A percentile compares a stretch with the other conserved stretches of the same genome.
Conservation (phyloP, 1,140 invertebrate species). For the Drosophila serrata region DNA sequence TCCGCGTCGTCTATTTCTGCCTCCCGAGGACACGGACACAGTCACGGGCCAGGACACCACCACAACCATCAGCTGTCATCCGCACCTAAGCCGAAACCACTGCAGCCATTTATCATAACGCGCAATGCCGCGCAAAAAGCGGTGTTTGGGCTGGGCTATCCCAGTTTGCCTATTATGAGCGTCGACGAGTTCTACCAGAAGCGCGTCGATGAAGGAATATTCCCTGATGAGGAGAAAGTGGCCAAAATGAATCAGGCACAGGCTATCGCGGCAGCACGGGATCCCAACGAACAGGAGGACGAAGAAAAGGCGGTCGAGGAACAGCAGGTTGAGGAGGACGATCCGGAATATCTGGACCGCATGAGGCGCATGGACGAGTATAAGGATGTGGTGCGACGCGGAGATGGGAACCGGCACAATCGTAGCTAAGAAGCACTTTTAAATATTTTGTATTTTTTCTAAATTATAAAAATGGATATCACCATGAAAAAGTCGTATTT, state of each 20-base stretch:
- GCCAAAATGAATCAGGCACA: conserved; percentile 77
- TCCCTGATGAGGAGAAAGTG: conserved; percentile 82
- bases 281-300: conserved; percentile 87
- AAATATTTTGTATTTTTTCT: conserved; percentile 42
- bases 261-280: conserved; percentile 82
- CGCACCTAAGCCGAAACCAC: conserved; percentile 85
- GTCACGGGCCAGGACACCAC: conserved; percentile 45
- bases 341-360: conserved; percentile 89
- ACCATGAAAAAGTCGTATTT: background rate
- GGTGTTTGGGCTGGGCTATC: conserved; percentile 97
- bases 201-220: conserved; percentile 92
- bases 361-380: conserved; percentile 94
- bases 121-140: conserved; percentile 95
- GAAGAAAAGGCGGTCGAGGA: conserved; percentile 88
- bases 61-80: conserved; percentile 48
- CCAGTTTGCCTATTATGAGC: conserved; percentile 95
- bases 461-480: conserved; percentile 4
- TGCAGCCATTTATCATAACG: conserved; percentile 97
- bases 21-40: conserved; percentile 41
- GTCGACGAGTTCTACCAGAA: conserved; percentile 98
- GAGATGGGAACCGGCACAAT: conserved; percentile 95
- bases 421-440: conserved; percentile 88
- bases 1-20: background rate
- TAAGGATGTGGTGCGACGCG: conserved; percentile 95
- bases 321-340: conserved; percentile 90